Base-by-base conservation (phyloP, 2,888 invertebrate species). In the Sinopyrophorus schimmeli region DNA sequence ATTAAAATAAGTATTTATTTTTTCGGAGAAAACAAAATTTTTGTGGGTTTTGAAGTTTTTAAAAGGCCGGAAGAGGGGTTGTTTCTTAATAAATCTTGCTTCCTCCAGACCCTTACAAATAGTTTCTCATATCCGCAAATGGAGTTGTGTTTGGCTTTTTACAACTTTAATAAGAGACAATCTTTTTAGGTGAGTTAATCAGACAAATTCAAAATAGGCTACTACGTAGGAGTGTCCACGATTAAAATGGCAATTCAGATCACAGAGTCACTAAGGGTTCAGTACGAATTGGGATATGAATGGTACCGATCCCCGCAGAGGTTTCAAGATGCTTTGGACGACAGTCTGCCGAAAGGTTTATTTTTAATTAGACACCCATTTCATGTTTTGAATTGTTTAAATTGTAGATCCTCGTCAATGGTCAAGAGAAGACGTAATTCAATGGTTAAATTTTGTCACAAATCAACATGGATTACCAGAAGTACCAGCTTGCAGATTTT, bases 321-420 rank as follows among this genome's bases (percentile, higher is more conserved):
- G 10, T 55, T 51, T 26, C 38, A 23, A 28, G 38, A 40, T 50
- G 41, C 16, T 31, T 28, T 32, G 3, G 26, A 65, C 5, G 66
- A 70, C 40, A 54, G 54, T 16, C 49, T 71, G 31, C 71, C 71
- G 5, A 70, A 68, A 68, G 71, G 71, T 71, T 54, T 47, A 9
- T 27, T 20, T 34, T 27, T n/a, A n/a, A 17, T 11, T 12, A 3
- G 6, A 5, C 20, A 9, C 9, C 5, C 15, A 31, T n/a, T n/a
- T n/a, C n/a, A n/a, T n/a, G n/a, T n/a, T n/a, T n/a, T n/a, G n/a
- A n/a, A n/a, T n/a, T n/a, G 12, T 26, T 47, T 5, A 11, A 23
- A 26, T 69, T 72, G 2, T 77, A 82, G 88, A 88, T 72, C 88
- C 88, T 0, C 75, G 87, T 1, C 78, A 79, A 23, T 88, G 88